Evolutionary conservation across 2,888 invertebrate species (phyloP), one percentile per base, ranked within the genome.

Genomic region (Drosophila rellima): DNA sequence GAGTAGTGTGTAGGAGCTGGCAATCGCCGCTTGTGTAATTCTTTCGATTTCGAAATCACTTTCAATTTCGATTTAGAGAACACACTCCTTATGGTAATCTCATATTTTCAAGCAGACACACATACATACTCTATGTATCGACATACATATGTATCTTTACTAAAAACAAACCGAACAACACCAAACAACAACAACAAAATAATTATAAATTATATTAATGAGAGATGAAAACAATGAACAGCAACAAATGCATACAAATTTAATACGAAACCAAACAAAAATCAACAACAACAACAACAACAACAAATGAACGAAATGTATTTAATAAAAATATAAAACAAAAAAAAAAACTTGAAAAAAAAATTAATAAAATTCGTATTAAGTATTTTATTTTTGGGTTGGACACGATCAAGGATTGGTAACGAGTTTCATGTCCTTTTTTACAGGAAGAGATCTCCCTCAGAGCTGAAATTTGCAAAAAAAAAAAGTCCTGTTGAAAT

Each of bases 281-380:
- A 33, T n/a, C n/a, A 33, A 6, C 26, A 33, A 33, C 13, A 65
- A 74, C 39, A 56, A 70, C 37, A 65, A 62, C 44, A 56, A 66
- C 50, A 73, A 64, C 48, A 80, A 61, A 70, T 68, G 56, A 82
- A 81, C 84, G 70, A 83, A 88, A 83, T 88, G 87, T 88, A 83
- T 83, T 88, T 86, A 83, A 88, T 86, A 83, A 83, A 88, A 80
- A 69, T 88, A 86, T 69, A 64, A 57, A 69, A 74, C 54, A 26
- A 7, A 26, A 74, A 74, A 83, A 67, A 68, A 54, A 68, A 68
- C 44, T 61, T 59, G 18, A 50, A 18, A 72, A 72, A 72, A 60
- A 60, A 51, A 52, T 35, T 11, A 37, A 56, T n/a, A 20, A n/a
- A 17, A 29, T n/a, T 29, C 3, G 2, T 13, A 11, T 11, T 11